Base-by-base conservation (phyloP, 2,113 vertebrate species). In the Thryonomys swinderianus region DNA sequence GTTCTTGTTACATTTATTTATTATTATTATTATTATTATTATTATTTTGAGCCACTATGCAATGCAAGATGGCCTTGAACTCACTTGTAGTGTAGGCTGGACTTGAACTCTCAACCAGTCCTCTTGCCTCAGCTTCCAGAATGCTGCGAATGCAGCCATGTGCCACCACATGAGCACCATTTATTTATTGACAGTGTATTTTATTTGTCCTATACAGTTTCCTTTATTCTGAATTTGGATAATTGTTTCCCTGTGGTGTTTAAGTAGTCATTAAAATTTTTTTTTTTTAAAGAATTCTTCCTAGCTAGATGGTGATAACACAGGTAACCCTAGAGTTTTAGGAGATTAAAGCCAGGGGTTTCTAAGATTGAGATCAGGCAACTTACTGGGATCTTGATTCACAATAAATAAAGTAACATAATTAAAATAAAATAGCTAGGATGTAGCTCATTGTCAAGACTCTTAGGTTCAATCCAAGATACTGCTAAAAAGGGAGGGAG, bases 181-280 rank as follows among this genome's bases (percentile, higher is more conserved):
- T 73, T 91, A 76, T 69, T 95, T 90, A 42, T 78, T 79, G 69
- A 88, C 55, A 51, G 30, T 71, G 45, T 42, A 32, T 37, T 83
- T 67, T 42, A 25, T 92, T 89, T 76, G 20, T 92, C 59, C 42
- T 85, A 1, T 88, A 85, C 64, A 88, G 85, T 62, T 87, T 85
- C 37, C 45, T 11, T 57, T 78, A 59, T 81, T 85, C 40, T 90
- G 14, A 91, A 88, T 18, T 64, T 83, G 51, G 57, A 80, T 82
- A 34, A 67, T 85, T 96, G 23, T 92, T 94, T 85, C 71, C 69
- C 83, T 18, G 61, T 45, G 20, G 0, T 90, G 4, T 66, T 91
- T 88, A 87, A 57, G 57, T 78, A 80, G 4, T 25, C 84, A 14
- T 88, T 88, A 37, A 53, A 48, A 13, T 45, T 57, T 76, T 92